A percentile compares a stretch with the other conserved stretches of the same genome.
Evolutionary conservation across 2,113 vertebrate species (phyloP).

Genomic region (Alosa alosa): DNA sequence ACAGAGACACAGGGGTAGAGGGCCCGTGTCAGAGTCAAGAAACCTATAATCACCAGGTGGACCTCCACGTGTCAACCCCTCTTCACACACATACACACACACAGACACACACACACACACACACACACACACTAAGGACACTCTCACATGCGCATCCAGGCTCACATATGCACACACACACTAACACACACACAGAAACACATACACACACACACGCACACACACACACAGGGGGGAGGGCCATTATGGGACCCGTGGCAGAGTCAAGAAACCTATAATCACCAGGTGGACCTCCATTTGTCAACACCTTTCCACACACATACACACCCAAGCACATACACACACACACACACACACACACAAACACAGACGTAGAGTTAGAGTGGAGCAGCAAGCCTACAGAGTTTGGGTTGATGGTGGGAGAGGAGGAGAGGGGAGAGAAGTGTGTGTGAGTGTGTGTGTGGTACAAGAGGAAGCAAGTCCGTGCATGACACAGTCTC

Average conservation of each 20-base stretch:
- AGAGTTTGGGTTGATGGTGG: neutral
- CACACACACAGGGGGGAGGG: no score
- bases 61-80: conserved; percentile 48
- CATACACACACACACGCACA: no score
- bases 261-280: conserved; percentile 39
- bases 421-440: neutral
- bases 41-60: conserved; percentile 48
- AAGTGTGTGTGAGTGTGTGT: conserved; percentile 8
- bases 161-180: conserved; percentile 56
- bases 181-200: neutral
- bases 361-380: conserved; percentile 26
- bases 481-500: conserved; percentile 26
- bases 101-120: neutral
- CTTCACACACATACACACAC: conserved; percentile 25
- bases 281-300: conserved; percentile 51
- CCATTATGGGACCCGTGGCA: neutral
- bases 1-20: neutral
- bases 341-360: neutral
- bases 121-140: conserved; percentile 13
- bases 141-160: no score
- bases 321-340: neutral
- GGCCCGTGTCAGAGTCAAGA: neutral
- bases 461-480: conserved; percentile 38
- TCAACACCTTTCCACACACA: conserved; percentile 29
- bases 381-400: neutral